Evolutionary conservation across 1,140 invertebrate species (phyloP), one percentile per base, ranked within the genome.

Genomic region (Wasmannia auropunctata): DNA sequence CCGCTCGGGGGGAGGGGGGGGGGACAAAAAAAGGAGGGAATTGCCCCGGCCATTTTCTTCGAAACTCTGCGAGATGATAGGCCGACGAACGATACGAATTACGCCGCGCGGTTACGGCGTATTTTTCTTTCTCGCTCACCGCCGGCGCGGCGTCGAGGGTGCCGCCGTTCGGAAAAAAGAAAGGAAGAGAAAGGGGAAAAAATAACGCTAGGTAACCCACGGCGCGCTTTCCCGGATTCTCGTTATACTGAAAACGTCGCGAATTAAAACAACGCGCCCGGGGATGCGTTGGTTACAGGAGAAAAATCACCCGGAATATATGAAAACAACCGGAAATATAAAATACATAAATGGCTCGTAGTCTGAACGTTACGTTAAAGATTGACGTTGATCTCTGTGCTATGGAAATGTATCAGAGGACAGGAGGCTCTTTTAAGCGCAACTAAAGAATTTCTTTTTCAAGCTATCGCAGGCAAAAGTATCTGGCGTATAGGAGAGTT

Each of bases 191-290:
- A 43, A 37, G 28, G 8, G n/a, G 19, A n/a, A 37, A 49, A 80
- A 76, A 67, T 69, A 51, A 43, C 22, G 51, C 34, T 67, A 51
- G 34, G 25, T 28, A n/a, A n/a, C n/a, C n/a, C n/a, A 43, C 22
- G 19, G 34, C 63, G 16, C 49, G 34, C 19, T 70, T 43, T 70
- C 34, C 63, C 34, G 37, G 79, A 81, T 69, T 58, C 79, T 72
- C 67, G 77, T 80, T 80, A 54, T 51, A 43, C 77, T 81, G 77
- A n/a, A 58, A 81, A 81, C 79, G 79, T 81, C 34, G 79, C 19
- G 79, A 81, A 81, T 81, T 81, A 81, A 81, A 81, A 58, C 77
- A 81, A 81, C 79, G 60, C 60, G 31, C 43, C 31, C 43, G 65
- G 65, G 69, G 79, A 81, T 81, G 65, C 65, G 49, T 31, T 14